phyloP scores from a whole-genome alignment of 2,888 invertebrate species.

The Frankliniella intonsa region DNA sequence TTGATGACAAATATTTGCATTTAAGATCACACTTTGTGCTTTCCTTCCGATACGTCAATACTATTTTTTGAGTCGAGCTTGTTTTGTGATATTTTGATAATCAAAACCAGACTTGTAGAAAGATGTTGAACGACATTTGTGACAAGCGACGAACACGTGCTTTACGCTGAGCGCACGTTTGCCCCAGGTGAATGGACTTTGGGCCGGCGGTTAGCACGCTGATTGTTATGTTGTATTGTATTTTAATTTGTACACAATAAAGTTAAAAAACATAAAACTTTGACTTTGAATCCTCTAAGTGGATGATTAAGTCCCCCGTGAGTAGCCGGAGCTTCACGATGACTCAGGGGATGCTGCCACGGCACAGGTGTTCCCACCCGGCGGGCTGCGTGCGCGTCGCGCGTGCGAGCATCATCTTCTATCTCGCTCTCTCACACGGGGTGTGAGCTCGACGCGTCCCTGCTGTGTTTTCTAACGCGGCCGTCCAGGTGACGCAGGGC shows the following conservation, averaged over 20 bases:
- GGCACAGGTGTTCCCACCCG: not conserved
- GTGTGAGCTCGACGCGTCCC: not conserved
- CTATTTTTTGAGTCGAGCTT: not conserved
- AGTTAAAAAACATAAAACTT: not conserved
- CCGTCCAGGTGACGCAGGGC: not conserved
- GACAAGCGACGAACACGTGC: not conserved
- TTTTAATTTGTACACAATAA: slow-evolving; percentile 19
- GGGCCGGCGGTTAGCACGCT: not conserved
- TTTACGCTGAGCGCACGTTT: not conserved
- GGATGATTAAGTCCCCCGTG: not conserved
- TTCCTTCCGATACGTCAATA: not conserved
- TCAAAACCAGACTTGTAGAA: not conserved
- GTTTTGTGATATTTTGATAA: slow-evolving; percentile 16
- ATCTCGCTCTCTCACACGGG: not conserved
- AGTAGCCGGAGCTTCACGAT: not conserved
- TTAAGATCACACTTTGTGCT: not conserved
- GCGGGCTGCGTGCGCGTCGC: not conserved
- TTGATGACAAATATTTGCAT: not conserved
- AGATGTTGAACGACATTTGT: not conserved
- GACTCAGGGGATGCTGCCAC: not conserved
- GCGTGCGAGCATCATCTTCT: no score
- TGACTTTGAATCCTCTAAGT: no score
- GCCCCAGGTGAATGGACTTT: not conserved
- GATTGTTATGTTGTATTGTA: slow-evolving; percentile 7
- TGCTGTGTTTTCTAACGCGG: not conserved